Conservation (phyloP, 2,113 vertebrate species). For the Aptenodytes forsteri region DNA sequence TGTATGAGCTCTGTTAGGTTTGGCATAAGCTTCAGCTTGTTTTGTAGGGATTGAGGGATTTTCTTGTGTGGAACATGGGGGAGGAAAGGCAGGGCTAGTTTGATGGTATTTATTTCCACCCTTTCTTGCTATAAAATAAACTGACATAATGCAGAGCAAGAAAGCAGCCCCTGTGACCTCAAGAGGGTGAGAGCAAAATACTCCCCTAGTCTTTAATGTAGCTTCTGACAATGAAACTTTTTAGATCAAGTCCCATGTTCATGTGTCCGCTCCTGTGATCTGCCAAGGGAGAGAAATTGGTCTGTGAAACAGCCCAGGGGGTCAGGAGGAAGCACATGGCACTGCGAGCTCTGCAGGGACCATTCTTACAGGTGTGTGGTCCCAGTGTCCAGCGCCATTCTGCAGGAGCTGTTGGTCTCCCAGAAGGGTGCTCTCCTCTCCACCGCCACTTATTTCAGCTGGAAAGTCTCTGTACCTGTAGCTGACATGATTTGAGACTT, state of each 20-base stretch:
- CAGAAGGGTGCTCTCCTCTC: not conserved
- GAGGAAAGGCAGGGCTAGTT: not conserved
- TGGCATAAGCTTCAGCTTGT: slow-evolving; percentile 9
- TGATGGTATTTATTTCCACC: slow-evolving; percentile 15
- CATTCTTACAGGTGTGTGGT: fast-evolving
- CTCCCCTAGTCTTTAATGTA: not conserved
- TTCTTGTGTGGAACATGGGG: not conserved
- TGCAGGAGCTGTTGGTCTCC: not conserved
- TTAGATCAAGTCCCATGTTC: not conserved
- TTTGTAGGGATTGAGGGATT: slow-evolving; percentile 36
- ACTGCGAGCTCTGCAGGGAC: not conserved
- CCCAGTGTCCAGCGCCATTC: not conserved
- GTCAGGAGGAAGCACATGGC: not conserved
- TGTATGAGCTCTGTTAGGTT: slow-evolving; percentile 32
- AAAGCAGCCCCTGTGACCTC: not conserved
- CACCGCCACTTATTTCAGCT: not conserved
- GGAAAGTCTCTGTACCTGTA: not conserved
- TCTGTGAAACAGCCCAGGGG: not conserved
- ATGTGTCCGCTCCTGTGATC: not conserved
- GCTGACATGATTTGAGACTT: fast-evolving
- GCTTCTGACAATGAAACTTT: not conserved
- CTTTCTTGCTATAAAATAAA: slow-evolving; percentile 28
- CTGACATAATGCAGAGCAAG: slow-evolving; percentile 38
- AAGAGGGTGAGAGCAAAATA: not conserved
- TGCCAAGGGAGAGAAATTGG: not conserved